Base-by-base conservation (phyloP, 2,797 vertebrate genomes). In the Xerus rutilus region DNA sequence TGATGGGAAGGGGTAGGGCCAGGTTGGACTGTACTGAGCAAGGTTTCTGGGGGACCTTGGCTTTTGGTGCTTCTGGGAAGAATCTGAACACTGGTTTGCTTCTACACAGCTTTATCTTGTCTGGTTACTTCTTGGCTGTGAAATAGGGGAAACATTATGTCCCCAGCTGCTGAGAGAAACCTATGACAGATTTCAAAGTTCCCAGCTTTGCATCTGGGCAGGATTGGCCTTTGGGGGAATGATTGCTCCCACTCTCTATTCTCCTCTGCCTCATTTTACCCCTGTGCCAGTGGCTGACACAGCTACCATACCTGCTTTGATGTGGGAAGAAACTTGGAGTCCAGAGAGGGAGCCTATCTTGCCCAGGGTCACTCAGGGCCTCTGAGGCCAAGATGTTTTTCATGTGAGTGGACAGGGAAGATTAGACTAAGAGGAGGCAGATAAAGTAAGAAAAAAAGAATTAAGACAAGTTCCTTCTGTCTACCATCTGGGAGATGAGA, bases 121-220 rank as follows among this genome's bases (percentile, higher is more conserved):
- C 32, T 0, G 4, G 45, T 54, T 25, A 25, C 21, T n/a, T 77
- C 1, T 2, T 1, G 20, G 32, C 89, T n/a, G 1, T 86, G 81
- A n/a, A 47, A 23, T 35, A 15, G 43, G 67, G 25, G 25, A 30
- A 12, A 28, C 23, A 10, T 1, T 6, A 3, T 32, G 15, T 54
- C 28, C 35, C 39, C 4, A 28, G 39, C 30, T 20, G 9, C 65
- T 45, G 49, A 83, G 52, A 69, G 74, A 57, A n/a, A 18, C 45
- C 7, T 1, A 23, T 7, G 69, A 72, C 18, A 39, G 7, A 1
- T 1, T 4, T 5, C 0, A 14, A 4, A 57, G 49, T 20, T 32
- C 39, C 23, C 11, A 47, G 39, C 23, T 8, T 25, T 45, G 32
- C 7, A n/a, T 20, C 82, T 67, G 54, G 84, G 15, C 39, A 59